These are phyloP conservation scores for Brienomyrus longianalis DNA, from an alignment of 2,113 vertebrate species.

Conservation along the genomic window DNA sequence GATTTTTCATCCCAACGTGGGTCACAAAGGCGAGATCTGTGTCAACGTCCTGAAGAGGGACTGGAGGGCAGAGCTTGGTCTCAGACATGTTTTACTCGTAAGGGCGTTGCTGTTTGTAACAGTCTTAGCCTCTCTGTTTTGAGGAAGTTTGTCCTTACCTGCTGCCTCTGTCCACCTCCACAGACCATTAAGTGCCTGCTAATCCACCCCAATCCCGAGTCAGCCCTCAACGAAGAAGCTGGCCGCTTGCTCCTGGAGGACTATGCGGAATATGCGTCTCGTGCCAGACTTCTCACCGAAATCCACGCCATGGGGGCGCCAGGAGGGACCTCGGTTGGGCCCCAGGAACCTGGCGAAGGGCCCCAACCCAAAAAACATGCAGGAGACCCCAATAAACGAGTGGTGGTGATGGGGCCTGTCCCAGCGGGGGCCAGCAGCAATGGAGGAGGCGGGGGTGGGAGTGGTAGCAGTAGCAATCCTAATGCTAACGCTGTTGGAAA, in stretches of 20 bases:
- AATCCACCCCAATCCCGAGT: conserved; percentile 87
- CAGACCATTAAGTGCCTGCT: conserved; percentile 92
- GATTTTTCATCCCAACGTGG: conserved; percentile 90
- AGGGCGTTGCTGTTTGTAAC: conserved; percentile 32
- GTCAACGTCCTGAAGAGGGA: conserved; percentile 87
- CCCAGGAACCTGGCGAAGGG: conserved; percentile 59
- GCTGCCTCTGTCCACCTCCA: neutral
- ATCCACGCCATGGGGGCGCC: conserved; percentile 73
- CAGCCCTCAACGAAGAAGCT: conserved; percentile 80
- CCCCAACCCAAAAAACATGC: conserved; percentile 88
- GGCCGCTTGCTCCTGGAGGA: conserved; percentile 82
- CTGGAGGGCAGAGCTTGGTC: conserved; percentile 86
- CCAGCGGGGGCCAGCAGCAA: conserved; percentile 49
- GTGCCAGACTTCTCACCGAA: conserved; percentile 77
- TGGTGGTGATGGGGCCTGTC: conserved; percentile 55
- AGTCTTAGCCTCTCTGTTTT: neutral
- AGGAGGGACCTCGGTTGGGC: conserved; percentile 50
- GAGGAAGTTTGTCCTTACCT: neutral
- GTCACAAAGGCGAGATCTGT: conserved; percentile 85
- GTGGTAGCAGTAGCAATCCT: conserved; percentile 46
- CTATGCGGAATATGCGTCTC: conserved; percentile 82
- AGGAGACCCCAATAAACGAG: conserved; percentile 69
- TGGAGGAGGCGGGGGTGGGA: conserved; percentile 46
- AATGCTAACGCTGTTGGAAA: conserved; percentile 68
- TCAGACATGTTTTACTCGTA: conserved; percentile 82